Evolutionary conservation across 1,140 invertebrate genomes (phyloP), one percentile per base, ranked within the genome.

Genomic region (Cydia fagiglandana): DNA sequence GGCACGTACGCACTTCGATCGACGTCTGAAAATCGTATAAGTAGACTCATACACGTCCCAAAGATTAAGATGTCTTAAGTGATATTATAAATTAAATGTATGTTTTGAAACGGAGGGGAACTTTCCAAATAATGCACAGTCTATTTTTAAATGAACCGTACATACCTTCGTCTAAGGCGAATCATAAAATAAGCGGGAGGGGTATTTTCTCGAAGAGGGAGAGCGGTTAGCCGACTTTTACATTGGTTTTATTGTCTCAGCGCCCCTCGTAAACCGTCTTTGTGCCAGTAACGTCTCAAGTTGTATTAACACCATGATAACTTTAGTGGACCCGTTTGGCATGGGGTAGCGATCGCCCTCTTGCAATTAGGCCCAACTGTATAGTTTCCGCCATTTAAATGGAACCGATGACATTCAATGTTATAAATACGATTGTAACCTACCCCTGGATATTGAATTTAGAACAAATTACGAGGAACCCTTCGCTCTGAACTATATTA

Each of bases 241-340:
- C 88, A 91, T 86, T 87, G 88, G 86, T 90, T 92, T 91, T 92
- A 92, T 92, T 91, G 86, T 90, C 82, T 81, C 78, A 80, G 77
- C 80, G 75, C 88, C 89, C 88, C 85, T 89, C 88, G 88, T 88
- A 88, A 88, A 86, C 83, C 83, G 76, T 85, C 88, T 86, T 89
- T 91, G 87, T 90, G 86, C 83, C 85, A 87, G 86, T 90, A 90
- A 91, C 87, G 86, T 92, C 90, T 90, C 84, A 88, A 88, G 87
- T 91, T 91, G 83, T 89, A 91, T 90, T 89, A 89, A 88, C 88
- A 86, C 84, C 81, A 84, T 88, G 86, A 89, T 91, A 88, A 90
- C 83, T 89, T 86, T 84, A 90, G 83, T 86, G 80, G 77, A 81
- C 83, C 77, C 79, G 81, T 82, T 84, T 77, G 79, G 53, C 76